These are phyloP conservation scores for Salvelinus alpinus DNA, from an alignment of 2,113 vertebrate species.

Conservation along the genomic window DNA sequence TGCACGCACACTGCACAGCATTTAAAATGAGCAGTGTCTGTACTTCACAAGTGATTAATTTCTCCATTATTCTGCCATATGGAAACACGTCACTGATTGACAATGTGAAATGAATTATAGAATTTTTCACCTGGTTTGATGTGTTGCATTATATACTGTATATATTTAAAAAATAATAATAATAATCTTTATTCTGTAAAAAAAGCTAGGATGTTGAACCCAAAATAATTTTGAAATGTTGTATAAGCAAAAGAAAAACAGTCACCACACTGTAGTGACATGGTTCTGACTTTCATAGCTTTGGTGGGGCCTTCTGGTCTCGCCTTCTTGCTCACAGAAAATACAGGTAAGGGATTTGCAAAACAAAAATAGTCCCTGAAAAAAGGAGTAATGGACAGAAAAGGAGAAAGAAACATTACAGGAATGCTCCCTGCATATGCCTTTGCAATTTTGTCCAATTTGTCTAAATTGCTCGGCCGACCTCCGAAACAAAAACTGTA, in stretches of 20 bases:
- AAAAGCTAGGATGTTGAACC: no score
- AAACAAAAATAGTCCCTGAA: constrained; percentile 60
- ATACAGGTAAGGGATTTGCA: constrained; percentile 65
- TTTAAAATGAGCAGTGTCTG: constrained; percentile 12
- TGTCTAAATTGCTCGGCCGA: constrained; percentile 85
- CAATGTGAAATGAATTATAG: constrained; percentile 12
- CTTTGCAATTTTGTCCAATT: constrained; percentile 88
- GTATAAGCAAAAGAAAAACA: not conserved
- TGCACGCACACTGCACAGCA: constrained; percentile 43
- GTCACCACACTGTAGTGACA: not conserved
- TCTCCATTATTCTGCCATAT: constrained; percentile 50
- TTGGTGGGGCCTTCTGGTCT: constrained; percentile 36
- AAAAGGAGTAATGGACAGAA: constrained; percentile 44
- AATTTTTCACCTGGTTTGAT: constrained; percentile 18
- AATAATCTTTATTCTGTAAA: no score
- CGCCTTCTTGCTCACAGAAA: constrained; percentile 59
- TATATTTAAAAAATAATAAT: no score
- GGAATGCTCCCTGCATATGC: constrained; percentile 77
- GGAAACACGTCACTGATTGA: constrained; percentile 53
- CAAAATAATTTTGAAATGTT: no score
- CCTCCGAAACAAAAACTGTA: constrained; percentile 72
- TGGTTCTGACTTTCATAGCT: constrained; percentile 45
- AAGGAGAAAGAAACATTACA: constrained; percentile 64
- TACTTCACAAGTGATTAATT: constrained; percentile 48
- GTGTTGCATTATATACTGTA: not conserved